Conservation (phyloP, 2,797 vertebrate genomes). For the Takifugu rubripes region DNA sequence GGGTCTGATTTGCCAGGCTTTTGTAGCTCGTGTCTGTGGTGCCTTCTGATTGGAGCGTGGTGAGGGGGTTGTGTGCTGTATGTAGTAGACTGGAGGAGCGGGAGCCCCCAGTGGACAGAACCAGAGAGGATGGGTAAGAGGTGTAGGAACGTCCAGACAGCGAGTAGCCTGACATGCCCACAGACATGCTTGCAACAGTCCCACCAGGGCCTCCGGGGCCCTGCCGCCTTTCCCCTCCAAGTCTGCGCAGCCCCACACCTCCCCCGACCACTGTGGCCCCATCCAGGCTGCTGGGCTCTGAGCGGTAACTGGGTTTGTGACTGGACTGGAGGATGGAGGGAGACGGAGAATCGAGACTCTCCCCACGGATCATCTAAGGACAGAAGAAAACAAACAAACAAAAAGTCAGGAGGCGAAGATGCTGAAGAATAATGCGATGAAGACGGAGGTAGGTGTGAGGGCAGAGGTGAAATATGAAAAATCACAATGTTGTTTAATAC, state of each 20-base stretch:
- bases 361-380: constrained; percentile 88
- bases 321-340: constrained; percentile 84
- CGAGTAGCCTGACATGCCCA: constrained; percentile 71
- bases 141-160: constrained; percentile 80
- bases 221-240: constrained; percentile 74
- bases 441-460: constrained; percentile 15
- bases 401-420: constrained; percentile 13
- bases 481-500: constrained; percentile 24
- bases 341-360: constrained; percentile 89
- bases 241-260: constrained; percentile 71
- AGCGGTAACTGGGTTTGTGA: constrained; percentile 89
- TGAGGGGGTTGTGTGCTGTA: constrained; percentile 81
- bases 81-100: constrained; percentile 93
- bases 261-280: constrained; percentile 70
- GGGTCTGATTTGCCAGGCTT: constrained; percentile 96
- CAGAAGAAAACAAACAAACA: constrained; percentile 31
- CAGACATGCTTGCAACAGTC: constrained; percentile 50
- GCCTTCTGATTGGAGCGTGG: constrained; percentile 92
- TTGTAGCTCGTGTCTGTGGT: constrained; percentile 98
- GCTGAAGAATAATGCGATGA: constrained; percentile 22
- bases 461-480: constrained; percentile 34
- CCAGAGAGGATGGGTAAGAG: constrained; percentile 86
- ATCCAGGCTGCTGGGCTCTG: constrained; percentile 90
- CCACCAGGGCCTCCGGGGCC: constrained; percentile 73
- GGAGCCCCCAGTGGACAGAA: constrained; percentile 85